Conservation (phyloP, 2,113 vertebrate genomes). For the Psophia crepitans region DNA sequence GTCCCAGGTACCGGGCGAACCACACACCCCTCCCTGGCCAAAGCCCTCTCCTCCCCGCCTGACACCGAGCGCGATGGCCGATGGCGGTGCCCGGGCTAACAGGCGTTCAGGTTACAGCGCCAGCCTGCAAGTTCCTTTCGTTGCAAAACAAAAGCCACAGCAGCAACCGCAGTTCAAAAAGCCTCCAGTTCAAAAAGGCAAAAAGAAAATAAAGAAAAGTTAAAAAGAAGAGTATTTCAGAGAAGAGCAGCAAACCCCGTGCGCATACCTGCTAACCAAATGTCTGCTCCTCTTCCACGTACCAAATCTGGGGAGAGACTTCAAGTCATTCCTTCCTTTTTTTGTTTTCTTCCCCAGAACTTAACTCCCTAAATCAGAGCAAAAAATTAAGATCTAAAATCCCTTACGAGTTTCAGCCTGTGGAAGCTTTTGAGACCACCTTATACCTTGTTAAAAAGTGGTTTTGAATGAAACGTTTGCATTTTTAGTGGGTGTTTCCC, state of each 20-base stretch:
- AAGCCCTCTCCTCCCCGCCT: neutral
- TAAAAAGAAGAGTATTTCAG: neutral
- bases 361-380: neutral
- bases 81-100: fast-evolving
- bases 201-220: too few relatives aligned
- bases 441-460: neutral
- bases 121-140: neutral
- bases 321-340: neutral
- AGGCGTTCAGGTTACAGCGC: neutral
- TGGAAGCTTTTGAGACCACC: neutral
- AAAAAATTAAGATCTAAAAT: neutral
- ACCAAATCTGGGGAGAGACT: neutral
- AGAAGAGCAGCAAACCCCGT: neutral
- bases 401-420: neutral
- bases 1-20: neutral
- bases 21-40: neutral
- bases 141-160: neutral
- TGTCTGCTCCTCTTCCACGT: neutral
- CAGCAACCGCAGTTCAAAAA: neutral
- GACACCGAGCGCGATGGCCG: neutral
- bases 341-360: neutral
- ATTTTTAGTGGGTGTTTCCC: neutral
- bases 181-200: neutral
- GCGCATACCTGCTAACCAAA: neutral
- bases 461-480: neutral